Evolutionary conservation across 2,797 vertebrate species (phyloP).

Genomic region (Tapirus indicus): DNA sequence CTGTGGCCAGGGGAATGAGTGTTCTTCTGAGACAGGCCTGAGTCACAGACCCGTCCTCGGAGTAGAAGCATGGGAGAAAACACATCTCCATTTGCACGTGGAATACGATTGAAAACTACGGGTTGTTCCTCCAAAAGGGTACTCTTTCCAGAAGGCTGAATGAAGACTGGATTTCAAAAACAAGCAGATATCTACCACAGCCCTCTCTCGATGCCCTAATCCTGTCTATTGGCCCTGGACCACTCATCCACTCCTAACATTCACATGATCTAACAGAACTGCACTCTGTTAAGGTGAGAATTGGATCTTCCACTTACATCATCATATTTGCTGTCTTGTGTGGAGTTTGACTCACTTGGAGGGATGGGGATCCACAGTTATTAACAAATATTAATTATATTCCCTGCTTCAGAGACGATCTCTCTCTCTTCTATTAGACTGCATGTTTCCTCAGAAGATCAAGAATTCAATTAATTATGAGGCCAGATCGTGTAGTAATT

Average conservation of each 20-base stretch:
- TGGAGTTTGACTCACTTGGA: not conserved
- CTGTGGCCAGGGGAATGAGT: not conserved
- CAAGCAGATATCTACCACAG: not conserved
- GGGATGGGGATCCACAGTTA: not conserved
- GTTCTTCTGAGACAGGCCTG: not conserved
- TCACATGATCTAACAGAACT: not conserved
- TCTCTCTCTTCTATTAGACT: not conserved
- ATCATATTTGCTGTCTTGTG: not conserved
- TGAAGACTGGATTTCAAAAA: not conserved
- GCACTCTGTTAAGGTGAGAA: not conserved
- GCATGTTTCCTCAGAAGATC: not conserved
- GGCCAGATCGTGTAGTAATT: not conserved
- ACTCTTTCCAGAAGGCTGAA: not conserved
- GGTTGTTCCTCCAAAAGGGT: not conserved
- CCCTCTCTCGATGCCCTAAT: not conserved
- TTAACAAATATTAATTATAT: not conserved
- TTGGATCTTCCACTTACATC: not conserved
- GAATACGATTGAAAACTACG: not conserved
- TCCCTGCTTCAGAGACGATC: not conserved
- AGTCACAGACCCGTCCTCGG: not conserved
- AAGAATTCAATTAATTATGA: not conserved
- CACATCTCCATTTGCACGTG: not conserved
- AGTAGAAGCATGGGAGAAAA: not conserved
- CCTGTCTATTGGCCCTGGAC: not conserved
- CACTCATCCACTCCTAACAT: not conserved